phyloP scores from a whole-genome alignment of 1,140 invertebrate genomes.

The Drosophila kepulauana region DNA sequence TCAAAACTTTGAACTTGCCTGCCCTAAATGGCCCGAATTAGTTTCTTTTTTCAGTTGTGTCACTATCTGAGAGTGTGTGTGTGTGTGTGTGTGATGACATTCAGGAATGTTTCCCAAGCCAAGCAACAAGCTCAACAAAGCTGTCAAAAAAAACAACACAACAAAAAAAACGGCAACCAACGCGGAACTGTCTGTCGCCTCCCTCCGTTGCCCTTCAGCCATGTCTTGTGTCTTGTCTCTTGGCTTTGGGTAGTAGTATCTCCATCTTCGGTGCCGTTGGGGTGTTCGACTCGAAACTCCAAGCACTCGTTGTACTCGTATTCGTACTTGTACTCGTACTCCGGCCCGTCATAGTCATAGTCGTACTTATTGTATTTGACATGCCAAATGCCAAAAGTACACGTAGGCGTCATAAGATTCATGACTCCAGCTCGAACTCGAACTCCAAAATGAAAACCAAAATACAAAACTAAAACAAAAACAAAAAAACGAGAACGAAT shows the following conservation, averaged over 20 bases:
- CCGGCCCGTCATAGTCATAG: conserved; percentile 32
- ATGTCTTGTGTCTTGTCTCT: conserved; percentile 33
- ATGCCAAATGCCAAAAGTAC: conserved; percentile 84
- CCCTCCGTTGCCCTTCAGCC: not conserved
- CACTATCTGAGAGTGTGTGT: not conserved
- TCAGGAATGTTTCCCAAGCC: conserved; percentile 56
- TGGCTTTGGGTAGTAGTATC: conserved; percentile 30
- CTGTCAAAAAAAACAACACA: conserved; percentile 53
- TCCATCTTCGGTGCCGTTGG: conserved; percentile 45
- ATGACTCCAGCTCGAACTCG: conserved; percentile 64
- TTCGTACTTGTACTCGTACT: conserved; percentile 34
- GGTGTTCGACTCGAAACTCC: conserved; percentile 26
- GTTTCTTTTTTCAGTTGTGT: conserved; percentile 31
- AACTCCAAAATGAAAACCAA: conserved; percentile 51
- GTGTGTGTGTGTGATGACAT: conserved; percentile 47
- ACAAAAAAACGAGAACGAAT: not conserved
- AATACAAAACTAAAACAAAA: conserved; percentile 23
- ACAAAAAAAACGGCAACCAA: conserved; percentile 44
- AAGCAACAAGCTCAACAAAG: conserved; percentile 52
- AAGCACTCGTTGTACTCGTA: conserved; percentile 31
- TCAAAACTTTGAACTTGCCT: conserved; percentile 50
- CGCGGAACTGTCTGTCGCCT: conserved; percentile 35
- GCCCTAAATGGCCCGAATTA: conserved; percentile 57
- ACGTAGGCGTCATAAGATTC: conserved; percentile 81
- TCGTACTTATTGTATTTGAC: conserved; percentile 83